Conservation (phyloP, 2,888 invertebrate species). For the Lordiphosa andalusiaca region DNA sequence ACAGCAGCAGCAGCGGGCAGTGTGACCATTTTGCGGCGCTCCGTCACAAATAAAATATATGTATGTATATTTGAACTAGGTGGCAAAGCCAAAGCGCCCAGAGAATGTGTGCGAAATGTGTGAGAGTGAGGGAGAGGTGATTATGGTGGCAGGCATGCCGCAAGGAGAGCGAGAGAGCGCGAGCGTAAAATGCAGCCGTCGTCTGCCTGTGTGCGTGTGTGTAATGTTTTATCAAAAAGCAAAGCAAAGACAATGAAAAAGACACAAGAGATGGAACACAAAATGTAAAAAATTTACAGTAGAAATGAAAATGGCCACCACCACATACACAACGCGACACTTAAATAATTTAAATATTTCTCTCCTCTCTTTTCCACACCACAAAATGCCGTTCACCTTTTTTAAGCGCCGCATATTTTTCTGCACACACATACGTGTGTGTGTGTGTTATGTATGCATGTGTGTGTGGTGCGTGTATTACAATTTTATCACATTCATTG, state of each 20-base stretch:
- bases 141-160: constrained; percentile 9
- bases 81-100: constrained; percentile 8
- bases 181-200: constrained; percentile 14
- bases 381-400: constrained; percentile 77
- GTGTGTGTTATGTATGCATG: constrained; percentile 5
- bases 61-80: constrained; percentile 6
- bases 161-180: constrained; percentile 11
- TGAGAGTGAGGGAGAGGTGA: constrained; percentile 50
- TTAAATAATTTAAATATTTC: constrained; percentile 10
- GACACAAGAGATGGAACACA: constrained; percentile 22
- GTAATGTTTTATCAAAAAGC: constrained; percentile 69
- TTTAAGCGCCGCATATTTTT: constrained; percentile 77
- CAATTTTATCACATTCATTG: constrained; percentile 67
- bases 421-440: constrained; percentile 69
- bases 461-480: constrained; percentile 40
- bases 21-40: constrained; percentile 1
- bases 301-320: constrained; percentile 75
- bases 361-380: constrained; percentile 19
- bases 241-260: constrained; percentile 60
- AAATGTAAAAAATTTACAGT: constrained; percentile 60
- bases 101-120: constrained; percentile 13
- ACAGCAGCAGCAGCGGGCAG: not conserved
- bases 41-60: not conserved
- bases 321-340: constrained; percentile 14
- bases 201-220: constrained; percentile 23